These are phyloP conservation scores for Ariopsis seemanni DNA, from an alignment of 2,113 vertebrate genomes.

Conservation along the genomic window DNA sequence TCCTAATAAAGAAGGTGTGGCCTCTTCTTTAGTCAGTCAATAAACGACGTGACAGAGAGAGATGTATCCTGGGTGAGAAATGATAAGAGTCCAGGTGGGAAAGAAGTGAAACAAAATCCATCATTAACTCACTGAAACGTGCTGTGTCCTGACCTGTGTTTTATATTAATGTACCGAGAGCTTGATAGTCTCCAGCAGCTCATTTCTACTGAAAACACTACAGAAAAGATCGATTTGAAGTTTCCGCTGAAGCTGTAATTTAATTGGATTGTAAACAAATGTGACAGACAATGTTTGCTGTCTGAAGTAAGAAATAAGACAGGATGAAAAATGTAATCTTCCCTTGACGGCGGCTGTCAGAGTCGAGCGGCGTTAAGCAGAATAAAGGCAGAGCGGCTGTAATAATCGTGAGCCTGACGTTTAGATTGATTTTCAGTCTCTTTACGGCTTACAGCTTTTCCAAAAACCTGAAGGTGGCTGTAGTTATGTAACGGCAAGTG, in stretches of 20 bases:
- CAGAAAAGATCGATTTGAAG: neutral
- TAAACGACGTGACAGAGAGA: neutral
- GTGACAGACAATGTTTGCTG: slow-evolving; percentile 10
- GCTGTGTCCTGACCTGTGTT: neutral
- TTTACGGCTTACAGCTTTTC: neutral
- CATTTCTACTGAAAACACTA: neutral
- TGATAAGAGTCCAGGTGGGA: no score
- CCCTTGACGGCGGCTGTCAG: neutral
- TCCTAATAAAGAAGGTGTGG: neutral
- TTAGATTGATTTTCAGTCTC: neutral
- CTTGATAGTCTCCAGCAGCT: neutral
- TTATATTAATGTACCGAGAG: neutral
- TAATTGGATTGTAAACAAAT: slow-evolving; percentile 4
- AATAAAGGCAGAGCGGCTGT: neutral
- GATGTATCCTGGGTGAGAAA: neutral
- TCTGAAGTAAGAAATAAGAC: neutral
- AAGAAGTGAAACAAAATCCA: neutral
- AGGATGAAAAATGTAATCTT: slow-evolving; percentile 7
- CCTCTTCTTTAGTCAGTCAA: neutral
- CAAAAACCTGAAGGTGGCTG: neutral
- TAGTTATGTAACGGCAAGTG: neutral
- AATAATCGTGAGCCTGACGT: neutral
- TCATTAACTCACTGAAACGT: neutral
- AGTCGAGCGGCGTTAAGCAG: neutral
- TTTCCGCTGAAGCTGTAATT: neutral